Percentiles rank a stretch among this genome's conserved stretches.
Conservation (phyloP, 2,888 invertebrate genomes). For the Parapristionchus giblindavisi region DNA sequence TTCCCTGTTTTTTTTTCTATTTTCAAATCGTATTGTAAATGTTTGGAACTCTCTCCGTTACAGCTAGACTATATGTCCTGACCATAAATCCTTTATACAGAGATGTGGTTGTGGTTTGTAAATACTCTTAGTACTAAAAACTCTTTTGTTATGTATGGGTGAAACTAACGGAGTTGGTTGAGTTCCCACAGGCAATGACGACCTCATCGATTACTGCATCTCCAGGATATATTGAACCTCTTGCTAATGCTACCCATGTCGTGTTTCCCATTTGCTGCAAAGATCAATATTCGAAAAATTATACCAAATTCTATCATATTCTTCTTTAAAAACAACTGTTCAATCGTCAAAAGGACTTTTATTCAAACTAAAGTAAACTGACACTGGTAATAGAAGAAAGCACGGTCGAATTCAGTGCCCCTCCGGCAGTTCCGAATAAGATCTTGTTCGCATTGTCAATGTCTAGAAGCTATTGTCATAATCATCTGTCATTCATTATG, state of each 20-base stretch:
- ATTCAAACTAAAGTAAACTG: background rate
- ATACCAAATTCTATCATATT: too few species aligned
- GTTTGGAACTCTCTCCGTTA: too few species aligned
- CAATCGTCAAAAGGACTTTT: background rate
- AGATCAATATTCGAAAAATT: background rate
- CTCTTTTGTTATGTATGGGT: background rate
- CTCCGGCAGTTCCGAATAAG: slow-evolving; percentile 26
- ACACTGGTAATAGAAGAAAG: slow-evolving; percentile 16
- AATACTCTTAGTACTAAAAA: background rate
- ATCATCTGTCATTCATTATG: too few species aligned
- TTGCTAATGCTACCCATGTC: slow-evolving; percentile 1
- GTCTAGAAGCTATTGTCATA: slow-evolving; percentile 4
- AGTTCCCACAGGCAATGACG: slow-evolving; percentile 23
- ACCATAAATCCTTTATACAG: too few species aligned
- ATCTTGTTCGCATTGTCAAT: slow-evolving; percentile 12
- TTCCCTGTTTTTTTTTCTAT: too few species aligned
- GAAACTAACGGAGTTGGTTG: slow-evolving; percentile 9
- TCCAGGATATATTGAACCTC: slow-evolving; percentile 14
- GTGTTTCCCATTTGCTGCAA: slow-evolving; percentile 31
- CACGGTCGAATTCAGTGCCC: slow-evolving; percentile 1
- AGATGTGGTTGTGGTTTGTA: too few species aligned
- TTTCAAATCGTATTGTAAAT: too few species aligned
- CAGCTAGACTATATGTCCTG: too few species aligned
- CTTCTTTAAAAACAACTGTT: background rate
- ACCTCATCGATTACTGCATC: slow-evolving; percentile 26